Evolutionary conservation across 2,888 invertebrate species (phyloP), one percentile per base, ranked within the genome.

Genomic region (Acleris laterana): DNA sequence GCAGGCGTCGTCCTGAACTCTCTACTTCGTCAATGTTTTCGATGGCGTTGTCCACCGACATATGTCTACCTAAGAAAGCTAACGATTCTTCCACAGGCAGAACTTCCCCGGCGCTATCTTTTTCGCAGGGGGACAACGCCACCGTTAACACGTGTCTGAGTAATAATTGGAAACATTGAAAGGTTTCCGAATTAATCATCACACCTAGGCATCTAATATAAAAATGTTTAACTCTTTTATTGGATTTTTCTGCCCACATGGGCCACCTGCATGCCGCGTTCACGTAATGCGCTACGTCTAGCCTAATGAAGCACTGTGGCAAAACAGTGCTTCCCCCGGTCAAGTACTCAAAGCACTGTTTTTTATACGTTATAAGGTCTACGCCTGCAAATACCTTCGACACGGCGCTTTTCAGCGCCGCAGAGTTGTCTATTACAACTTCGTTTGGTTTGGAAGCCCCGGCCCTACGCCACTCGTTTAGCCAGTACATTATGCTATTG

Each of bases 361-460:
- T 28, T 2, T 42, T 16, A 17, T 58, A 63, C 0, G 28, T n/a
- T 6, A 52, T 38, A 6, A 58, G 1, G 1, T 58, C 52, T 1
- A n/a, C 28, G 6, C 42, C n/a, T 4, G 19, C 42, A 3, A 52
- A 63, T 13, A 44, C 50, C 19, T 17, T 51, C 20, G 28, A 19
- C 11, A 57, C 25, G 5, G 50, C 57, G 44, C 13, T 51, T 49
- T 42, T 25, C 4, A 57, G 22, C 19, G 63, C 63, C 17, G 28
- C 50, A 1, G 63, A 57, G 13, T 57, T 51, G 11, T 63, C 57
- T 2, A 25, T 22, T 2, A 58, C 57, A 2, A 63, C 44, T 17
- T 63, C 51, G 6, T 51, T n/a, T 5, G 32, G 63, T 17, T 44
- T 25, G 16, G 51, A 44, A n/a, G 20, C 63, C 9, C 51, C 51